Evolutionary conservation across 1,140 invertebrate species (phyloP).

Genomic region (Papilio aristodemus): DNA sequence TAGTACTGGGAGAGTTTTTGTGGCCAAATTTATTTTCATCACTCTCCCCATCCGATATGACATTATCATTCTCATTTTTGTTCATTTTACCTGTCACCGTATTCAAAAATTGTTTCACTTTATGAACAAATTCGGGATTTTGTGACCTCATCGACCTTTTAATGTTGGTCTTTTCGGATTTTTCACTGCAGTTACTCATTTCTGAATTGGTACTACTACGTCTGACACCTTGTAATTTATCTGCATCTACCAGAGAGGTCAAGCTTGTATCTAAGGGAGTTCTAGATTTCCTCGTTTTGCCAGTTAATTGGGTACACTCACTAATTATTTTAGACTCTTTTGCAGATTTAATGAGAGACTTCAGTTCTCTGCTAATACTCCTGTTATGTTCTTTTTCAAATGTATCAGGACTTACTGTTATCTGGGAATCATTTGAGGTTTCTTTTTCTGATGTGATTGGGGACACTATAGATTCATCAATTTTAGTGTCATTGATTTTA

Average conservation of each 20-base stretch:
- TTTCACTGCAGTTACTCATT: slow-evolving; percentile 66
- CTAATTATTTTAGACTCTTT: slow-evolving; percentile 79
- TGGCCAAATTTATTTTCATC: slow-evolving; percentile 47
- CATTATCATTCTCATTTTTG: slow-evolving; percentile 49
- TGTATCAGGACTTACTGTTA: slow-evolving; percentile 50
- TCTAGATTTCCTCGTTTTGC: slow-evolving; percentile 74
- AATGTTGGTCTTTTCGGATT: slow-evolving; percentile 55
- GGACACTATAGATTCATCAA: not conserved
- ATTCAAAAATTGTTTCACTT: slow-evolving; percentile 81
- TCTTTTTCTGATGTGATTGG: slow-evolving; percentile 34
- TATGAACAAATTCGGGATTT: slow-evolving; percentile 82
- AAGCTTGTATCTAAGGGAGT: slow-evolving; percentile 56
- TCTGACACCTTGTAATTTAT: slow-evolving; percentile 54
- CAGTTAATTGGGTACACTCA: slow-evolving; percentile 75
- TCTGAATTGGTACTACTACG: slow-evolving; percentile 68
- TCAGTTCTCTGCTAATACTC: slow-evolving; percentile 73
- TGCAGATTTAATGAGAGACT: slow-evolving; percentile 74
- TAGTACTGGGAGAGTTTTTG: slow-evolving; percentile 43
- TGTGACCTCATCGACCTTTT: slow-evolving; percentile 80
- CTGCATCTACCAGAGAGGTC: slow-evolving; percentile 54
- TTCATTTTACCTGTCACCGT: slow-evolving; percentile 65
- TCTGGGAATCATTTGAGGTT: slow-evolving; percentile 56
- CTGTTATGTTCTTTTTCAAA: slow-evolving; percentile 69
- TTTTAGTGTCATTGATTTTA: not conserved
- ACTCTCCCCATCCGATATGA: slow-evolving; percentile 52